A percentile compares a stretch with the other conserved stretches of the same genome.
phyloP scores from a whole-genome alignment of 2,888 invertebrate genomes.

The Deilephila porcellus region DNA sequence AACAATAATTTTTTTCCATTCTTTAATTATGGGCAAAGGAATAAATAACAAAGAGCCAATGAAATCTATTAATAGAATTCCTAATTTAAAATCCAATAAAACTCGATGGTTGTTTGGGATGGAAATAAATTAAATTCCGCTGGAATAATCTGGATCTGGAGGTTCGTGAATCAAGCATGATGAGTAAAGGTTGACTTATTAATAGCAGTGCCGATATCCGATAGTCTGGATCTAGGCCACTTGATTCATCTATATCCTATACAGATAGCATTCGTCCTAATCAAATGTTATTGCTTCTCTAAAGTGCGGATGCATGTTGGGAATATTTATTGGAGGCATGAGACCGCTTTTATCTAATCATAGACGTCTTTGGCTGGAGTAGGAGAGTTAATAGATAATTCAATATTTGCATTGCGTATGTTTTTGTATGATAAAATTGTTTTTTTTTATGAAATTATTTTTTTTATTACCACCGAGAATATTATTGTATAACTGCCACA shows the following conservation, averaged over 20 bases:
- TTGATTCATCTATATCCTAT: conserved; percentile 17
- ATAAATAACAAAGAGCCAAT: neutral
- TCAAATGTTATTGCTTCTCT: conserved; percentile 14
- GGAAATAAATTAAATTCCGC: conserved; percentile 10
- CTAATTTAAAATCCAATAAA: neutral
- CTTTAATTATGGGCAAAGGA: neutral
- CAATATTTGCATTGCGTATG: neutral
- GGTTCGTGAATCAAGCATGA: conserved; percentile 21
- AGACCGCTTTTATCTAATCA: neutral
- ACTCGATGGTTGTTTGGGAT: neutral
- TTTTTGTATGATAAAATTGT: neutral
- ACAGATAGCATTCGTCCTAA: conserved; percentile 8
- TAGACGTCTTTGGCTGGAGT: neutral
- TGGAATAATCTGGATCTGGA: neutral
- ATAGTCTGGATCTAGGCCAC: conserved; percentile 32
- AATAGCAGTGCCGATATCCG: conserved; percentile 15
- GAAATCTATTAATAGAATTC: conserved; percentile 5
- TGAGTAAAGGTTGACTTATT: conserved; percentile 28
- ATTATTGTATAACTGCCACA: neutral
- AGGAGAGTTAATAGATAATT: neutral
- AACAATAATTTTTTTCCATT: neutral
- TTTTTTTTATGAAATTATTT: neutral
- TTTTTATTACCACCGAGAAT: neutral
- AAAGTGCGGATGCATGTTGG: conserved; percentile 5
- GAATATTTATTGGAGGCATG: neutral